Evolutionary conservation across 2,113 vertebrate species (phyloP).

Genomic region (Bufo bufo): DNA sequence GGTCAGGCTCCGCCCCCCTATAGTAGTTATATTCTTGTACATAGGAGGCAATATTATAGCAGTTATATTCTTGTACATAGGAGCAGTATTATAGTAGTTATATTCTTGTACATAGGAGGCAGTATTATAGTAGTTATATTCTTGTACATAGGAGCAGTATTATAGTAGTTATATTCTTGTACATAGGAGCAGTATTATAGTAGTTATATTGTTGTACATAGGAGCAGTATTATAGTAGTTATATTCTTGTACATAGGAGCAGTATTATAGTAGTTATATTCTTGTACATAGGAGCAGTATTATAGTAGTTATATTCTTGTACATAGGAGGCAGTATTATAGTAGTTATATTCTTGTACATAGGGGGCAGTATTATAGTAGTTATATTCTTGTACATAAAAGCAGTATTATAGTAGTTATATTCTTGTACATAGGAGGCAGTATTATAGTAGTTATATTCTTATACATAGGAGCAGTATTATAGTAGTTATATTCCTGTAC

Average conservation of each 20-base stretch:
- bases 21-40: not conserved
- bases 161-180: conserved; percentile 2
- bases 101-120: too few relatives aligned
- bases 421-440: not conserved
- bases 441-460: not conserved
- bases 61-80: too few relatives aligned
- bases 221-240: not conserved
- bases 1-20: too few relatives aligned
- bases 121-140: too few relatives aligned
- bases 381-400: not conserved
- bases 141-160: too few relatives aligned
- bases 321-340: not conserved
- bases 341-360: conserved; percentile 9
- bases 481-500: not conserved
- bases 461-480: not conserved
- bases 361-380: not conserved
- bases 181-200: conserved; percentile 1
- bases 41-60: too few relatives aligned
- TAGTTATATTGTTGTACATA: conserved; percentile 4
- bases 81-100: too few relatives aligned
- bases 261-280: conserved; percentile 3
- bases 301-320: not conserved
- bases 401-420: conserved; percentile 2
- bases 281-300: not conserved
- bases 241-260: not conserved